Base-by-base conservation (phyloP, 2,888 invertebrate species). In the Hetaerina titia region DNA sequence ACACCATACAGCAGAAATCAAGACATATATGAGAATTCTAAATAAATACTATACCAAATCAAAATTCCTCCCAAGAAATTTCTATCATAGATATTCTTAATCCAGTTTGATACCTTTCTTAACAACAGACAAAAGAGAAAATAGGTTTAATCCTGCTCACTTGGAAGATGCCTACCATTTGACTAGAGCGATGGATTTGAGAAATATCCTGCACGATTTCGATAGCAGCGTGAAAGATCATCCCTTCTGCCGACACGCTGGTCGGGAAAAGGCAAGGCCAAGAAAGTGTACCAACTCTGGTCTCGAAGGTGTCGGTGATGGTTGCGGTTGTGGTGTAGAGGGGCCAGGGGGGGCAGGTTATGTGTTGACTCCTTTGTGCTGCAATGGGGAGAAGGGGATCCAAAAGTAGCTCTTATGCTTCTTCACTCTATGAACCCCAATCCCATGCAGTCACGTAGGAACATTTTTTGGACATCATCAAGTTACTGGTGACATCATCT, bases 221-320 rank as follows among this genome's bases (percentile, higher is more conserved):
- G 97, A 96, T 98, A 98, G 96, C 98, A 98, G 96, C 98, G 98
- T 96, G 98, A 98, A 96, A 98, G 98, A 96, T 97, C 97, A 97
- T 99, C 98, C 95, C 99, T 98, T 96, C 98, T 97, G 96, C 98
- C 99, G 96, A 99, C 98, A 97, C 98, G 99, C 97, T 99, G 99
- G 97, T 99, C 99, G 96, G 99, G 98, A 97, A 99, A 99, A 96
- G 99, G 99, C 96, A 99, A 97, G 96, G 99, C 99, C 97, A 99
- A 98, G 96, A 99, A 98, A 95, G 98, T 99, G 97, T 98, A 99
- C 98, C 98, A 98, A 96, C 98, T 92, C 92, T 92, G 92, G 92
- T 92, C 92, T 92, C 92, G 92, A 69, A 92, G 92, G 92, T 69
- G 92, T 92, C 92, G 92, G 69, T 92, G 89, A 58, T 89, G 92